phyloP scores from a whole-genome alignment of 2,888 invertebrate genomes.

The Parnassius glacialis region DNA sequence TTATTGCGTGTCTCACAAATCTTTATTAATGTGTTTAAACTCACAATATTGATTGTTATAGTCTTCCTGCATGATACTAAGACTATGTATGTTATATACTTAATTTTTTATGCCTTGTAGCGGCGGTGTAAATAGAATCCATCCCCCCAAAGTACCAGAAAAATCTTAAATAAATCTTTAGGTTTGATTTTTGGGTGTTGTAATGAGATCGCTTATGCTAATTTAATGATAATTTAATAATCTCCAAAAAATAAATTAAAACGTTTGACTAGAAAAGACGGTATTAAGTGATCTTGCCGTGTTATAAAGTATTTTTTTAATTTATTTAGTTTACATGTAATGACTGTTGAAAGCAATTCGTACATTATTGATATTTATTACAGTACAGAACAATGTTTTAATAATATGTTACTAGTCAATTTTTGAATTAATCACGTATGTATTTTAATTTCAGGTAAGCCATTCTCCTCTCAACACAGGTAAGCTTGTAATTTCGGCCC shows the following conservation, averaged over 20 bases:
- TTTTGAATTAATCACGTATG: constrained; percentile 23
- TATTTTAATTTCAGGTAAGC: constrained; percentile 52
- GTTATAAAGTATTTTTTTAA: background rate
- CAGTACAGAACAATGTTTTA: background rate
- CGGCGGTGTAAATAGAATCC: too few relatives aligned
- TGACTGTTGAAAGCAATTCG: background rate
- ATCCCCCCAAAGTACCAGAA: too few relatives aligned
- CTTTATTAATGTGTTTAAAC: background rate
- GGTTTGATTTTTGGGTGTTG: too few relatives aligned
- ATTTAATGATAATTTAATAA: too few relatives aligned
- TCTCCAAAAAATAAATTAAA: too few relatives aligned
- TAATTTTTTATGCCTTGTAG: too few relatives aligned
- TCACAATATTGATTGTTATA: constrained; percentile 17
- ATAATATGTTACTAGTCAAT: constrained; percentile 27
- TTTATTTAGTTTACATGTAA: background rate
- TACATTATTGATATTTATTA: constrained; percentile 7
- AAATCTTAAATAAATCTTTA: too few relatives aligned
- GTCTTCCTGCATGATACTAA: constrained; percentile 3
- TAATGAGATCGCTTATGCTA: too few relatives aligned
- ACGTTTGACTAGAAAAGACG: too few relatives aligned
- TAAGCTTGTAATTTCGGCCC: constrained; percentile 40
- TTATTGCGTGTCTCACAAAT: constrained; percentile 5
- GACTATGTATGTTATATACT: too few relatives aligned
- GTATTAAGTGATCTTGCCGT: too few relatives aligned
- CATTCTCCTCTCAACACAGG: constrained; percentile 35